phyloP scores from a whole-genome alignment of 2,888 invertebrate genomes.

The Xylota segnis region DNA sequence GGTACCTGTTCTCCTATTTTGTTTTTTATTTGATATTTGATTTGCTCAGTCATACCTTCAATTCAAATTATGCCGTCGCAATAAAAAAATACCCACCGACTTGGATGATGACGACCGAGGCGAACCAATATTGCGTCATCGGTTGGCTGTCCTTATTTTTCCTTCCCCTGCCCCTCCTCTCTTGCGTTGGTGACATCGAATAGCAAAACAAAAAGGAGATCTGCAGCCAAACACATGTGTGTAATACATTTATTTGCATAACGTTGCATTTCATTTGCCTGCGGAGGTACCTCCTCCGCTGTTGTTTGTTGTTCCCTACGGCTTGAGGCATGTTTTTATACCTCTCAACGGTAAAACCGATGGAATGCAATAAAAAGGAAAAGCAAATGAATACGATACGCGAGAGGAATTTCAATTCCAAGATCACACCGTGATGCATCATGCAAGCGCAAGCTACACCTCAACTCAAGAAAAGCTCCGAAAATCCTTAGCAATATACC shows the following conservation, averaged over 20 bases:
- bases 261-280: constrained; percentile 57
- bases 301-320: constrained; percentile 40
- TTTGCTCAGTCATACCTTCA: background rate
- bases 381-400: constrained; percentile 30
- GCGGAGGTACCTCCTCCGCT: constrained; percentile 50
- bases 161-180: constrained; percentile 25
- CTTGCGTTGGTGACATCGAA: constrained; percentile 44
- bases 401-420: constrained; percentile 60
- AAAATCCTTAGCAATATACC: constrained; percentile 21
- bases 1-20: constrained; percentile 24
- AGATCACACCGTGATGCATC: constrained; percentile 26
- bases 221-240: constrained; percentile 47
- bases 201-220: constrained; percentile 33
- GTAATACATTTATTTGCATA: constrained; percentile 73
- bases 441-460: background rate
- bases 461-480: constrained; percentile 29
- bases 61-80: background rate
- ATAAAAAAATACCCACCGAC: background rate
- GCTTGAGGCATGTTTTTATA: constrained; percentile 3
- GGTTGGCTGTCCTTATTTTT: constrained; percentile 20
- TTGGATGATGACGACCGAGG: constrained; percentile 10
- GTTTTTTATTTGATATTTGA: constrained; percentile 16
- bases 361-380: constrained; percentile 39
- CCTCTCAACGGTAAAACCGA: constrained; percentile 42
- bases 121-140: constrained; percentile 72